Evolutionary conservation across 2,113 vertebrate species (phyloP).

Genomic region (Cochlearius cochlearius): DNA sequence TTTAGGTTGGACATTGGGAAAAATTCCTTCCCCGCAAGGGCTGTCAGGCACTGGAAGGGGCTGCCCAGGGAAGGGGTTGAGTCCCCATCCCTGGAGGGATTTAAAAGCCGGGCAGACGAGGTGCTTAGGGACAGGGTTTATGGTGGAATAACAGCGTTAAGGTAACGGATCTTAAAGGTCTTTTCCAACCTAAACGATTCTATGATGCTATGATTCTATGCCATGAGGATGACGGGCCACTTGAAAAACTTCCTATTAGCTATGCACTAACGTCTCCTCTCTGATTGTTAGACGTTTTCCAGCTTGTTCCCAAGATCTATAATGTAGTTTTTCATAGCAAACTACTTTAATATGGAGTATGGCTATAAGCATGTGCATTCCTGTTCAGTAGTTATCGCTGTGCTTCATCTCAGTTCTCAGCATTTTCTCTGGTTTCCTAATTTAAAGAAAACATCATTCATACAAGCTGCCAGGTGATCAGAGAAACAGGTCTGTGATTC

Average conservation of each 20-base stretch:
- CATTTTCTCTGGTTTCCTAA: background rate
- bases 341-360: background rate
- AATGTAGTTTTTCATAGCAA: background rate
- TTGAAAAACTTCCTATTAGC: background rate
- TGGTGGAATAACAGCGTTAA: too few species aligned
- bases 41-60: too few species aligned
- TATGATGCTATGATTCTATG: background rate
- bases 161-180: too few species aligned
- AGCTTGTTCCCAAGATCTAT: background rate
- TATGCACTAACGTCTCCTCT: background rate
- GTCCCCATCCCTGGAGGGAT: too few species aligned
- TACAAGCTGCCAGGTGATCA: background rate
- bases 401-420: background rate
- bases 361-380: accelerated
- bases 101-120: too few species aligned
- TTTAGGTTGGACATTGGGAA: too few species aligned
- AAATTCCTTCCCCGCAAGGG: too few species aligned
- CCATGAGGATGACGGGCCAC: accelerated
- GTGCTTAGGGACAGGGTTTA: too few species aligned
- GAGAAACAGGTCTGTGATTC: background rate
- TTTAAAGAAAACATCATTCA: background rate
- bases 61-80: too few species aligned
- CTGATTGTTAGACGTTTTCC: background rate
- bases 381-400: accelerated
- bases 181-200: too few species aligned